Percentiles rank a stretch among this genome's conserved stretches.
Conservation (phyloP, 2,113 vertebrate species). For the Protobothrops mucrosquamatus region DNA sequence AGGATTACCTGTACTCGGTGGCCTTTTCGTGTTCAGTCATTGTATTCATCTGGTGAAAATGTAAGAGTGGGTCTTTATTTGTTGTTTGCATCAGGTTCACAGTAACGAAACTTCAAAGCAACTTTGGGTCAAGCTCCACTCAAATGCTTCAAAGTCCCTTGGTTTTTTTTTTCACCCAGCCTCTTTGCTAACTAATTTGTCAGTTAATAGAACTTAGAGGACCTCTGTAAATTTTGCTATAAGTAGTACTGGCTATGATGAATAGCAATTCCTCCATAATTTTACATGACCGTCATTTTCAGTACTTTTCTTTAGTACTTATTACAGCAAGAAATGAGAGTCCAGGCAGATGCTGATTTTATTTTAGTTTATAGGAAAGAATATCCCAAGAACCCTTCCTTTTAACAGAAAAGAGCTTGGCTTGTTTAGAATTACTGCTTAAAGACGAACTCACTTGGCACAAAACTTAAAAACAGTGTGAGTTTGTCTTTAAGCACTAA, state of each 20-base stretch:
- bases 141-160: background rate
- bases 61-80: background rate
- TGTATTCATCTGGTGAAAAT: background rate
- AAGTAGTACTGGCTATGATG: constrained; percentile 22
- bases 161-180: background rate
- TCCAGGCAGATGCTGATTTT: background rate
- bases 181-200: constrained; percentile 27
- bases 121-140: background rate
- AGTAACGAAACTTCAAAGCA: background rate
- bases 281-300: background rate
- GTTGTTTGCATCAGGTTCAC: background rate
- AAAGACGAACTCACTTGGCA: background rate
- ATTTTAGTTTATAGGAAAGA: background rate
- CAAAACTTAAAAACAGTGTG: background rate
- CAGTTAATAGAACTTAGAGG: constrained; percentile 15
- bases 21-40: background rate
- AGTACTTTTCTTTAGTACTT: background rate
- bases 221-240: background rate
- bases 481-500: background rate
- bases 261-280: background rate
- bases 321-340: background rate
- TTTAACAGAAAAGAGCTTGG: background rate
- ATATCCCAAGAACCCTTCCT: background rate
- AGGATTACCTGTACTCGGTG: too few species aligned
- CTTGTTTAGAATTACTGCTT: background rate